Percentiles rank a stretch among this genome's conserved stretches.
Conservation (phyloP, 2,113 vertebrate genomes). For the Corythornis madagascariensis region DNA sequence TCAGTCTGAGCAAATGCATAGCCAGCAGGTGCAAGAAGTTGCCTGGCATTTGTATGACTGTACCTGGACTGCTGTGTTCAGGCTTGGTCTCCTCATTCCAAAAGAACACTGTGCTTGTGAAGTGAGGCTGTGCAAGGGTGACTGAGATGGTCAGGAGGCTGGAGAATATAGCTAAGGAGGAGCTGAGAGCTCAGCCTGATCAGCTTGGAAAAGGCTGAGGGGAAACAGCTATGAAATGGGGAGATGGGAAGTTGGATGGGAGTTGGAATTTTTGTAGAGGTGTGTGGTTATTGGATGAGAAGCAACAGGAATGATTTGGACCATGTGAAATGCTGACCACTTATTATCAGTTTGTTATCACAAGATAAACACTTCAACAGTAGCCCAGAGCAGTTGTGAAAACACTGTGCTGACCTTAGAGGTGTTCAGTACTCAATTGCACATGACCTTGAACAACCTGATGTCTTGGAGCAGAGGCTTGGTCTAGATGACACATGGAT, state of each 20-base stretch:
- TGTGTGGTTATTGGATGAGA: background rate
- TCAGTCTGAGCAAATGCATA: accelerated
- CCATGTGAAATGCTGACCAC: background rate
- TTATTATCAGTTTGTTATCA: background rate
- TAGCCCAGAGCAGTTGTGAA: background rate
- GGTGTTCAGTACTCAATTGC: background rate
- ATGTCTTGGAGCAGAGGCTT: background rate
- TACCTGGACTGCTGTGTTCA: background rate
- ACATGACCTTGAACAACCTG: background rate
- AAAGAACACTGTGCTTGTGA: background rate
- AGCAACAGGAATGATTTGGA: background rate
- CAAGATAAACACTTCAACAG: background rate
- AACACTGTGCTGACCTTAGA: background rate
- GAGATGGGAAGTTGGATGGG: background rate
- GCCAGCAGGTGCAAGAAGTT: background rate
- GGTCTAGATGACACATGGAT: background rate
- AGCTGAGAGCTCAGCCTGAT: background rate
- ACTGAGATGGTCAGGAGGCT: background rate
- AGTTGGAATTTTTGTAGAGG: background rate
- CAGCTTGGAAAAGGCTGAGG: background rate
- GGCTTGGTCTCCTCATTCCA: background rate
- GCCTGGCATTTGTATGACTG: background rate
- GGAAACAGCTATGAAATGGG: background rate
- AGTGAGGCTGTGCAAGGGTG: background rate
- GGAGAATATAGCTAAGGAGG: background rate